These are phyloP conservation scores for Remorina albescens DNA, from an alignment of 2,797 vertebrate genomes.

Conservation along the genomic window DNA sequence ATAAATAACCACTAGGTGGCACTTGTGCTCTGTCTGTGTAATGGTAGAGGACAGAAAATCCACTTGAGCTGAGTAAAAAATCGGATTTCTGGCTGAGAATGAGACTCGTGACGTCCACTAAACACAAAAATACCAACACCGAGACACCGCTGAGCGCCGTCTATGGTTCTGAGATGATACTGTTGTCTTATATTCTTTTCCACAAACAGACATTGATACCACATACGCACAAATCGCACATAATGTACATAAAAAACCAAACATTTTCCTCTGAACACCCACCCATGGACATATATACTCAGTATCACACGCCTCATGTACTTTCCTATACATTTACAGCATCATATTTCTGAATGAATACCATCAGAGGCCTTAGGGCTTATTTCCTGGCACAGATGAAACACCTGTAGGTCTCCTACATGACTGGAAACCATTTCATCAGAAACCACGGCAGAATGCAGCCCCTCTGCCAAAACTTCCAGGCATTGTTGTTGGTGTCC, in stretches of 20 bases:
- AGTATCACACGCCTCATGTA: constrained; percentile 2
- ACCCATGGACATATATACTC: constrained; percentile 1
- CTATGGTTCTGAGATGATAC: too few relatives aligned
- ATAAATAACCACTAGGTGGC: constrained; percentile 70
- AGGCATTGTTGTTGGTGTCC: constrained; percentile 58
- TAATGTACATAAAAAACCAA: neutral
- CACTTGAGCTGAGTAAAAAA: constrained; percentile 13
- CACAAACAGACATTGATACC: constrained; percentile 4
- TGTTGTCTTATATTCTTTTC: neutral
- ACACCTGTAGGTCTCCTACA: constrained; percentile 54
- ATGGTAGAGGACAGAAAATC: neutral
- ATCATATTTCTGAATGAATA: constrained; percentile 36
- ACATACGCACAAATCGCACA: constrained; percentile 27
- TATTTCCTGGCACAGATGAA: constrained; percentile 50
- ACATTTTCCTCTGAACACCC: constrained; percentile 15
- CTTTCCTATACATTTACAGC: constrained; percentile 23
- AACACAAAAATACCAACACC: constrained; percentile 18
- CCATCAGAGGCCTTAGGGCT: constrained; percentile 21
- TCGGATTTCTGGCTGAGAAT: constrained; percentile 17
- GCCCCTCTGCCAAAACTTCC: constrained; percentile 57
- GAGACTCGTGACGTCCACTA: constrained; percentile 27
- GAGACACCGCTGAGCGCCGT: neutral
- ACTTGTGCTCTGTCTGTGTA: constrained; percentile 71
- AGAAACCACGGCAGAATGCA: constrained; percentile 26
- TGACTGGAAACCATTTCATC: constrained; percentile 54